Evolutionary conservation across 1,140 invertebrate species (phyloP), one percentile per base, ranked within the genome.

Genomic region (Hycleus cichorii): DNA sequence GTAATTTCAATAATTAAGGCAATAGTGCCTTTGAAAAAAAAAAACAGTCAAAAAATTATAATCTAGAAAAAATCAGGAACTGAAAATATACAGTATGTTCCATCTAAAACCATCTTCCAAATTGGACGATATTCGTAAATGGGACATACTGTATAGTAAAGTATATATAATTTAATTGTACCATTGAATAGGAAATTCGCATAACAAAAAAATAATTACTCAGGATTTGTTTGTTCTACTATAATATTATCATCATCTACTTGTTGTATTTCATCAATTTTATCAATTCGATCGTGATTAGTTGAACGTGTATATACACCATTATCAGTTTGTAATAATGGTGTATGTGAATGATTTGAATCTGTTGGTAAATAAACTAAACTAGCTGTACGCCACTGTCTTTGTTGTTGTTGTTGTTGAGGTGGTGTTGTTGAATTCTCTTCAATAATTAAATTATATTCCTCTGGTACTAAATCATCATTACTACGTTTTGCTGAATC

Each of bases 401-500:
- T 32, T 32, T 32, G 32, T 32, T 32, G 32, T 32, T 4, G 4
- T 32, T 32, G 32, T 32, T 32, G 18, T 18, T 12, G 12, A 1
- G 38, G 49, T 50, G 25, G 42, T 7, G 50, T 24, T n/a, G 47
- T 27, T 6, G 24, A 9, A 5, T 52, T 42, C 3, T 53, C 51
- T 8, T 53, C 46, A 11, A 53, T 45, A 38, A 53, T 53, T 12
- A 53, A 45, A 42, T 53, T 53, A 32, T 53, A 55, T 39, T 55
- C 52, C 39, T 62, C 60, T n/a, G 66, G 65, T 5, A 64, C 60
- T 32, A 73, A 59, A 63, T 73, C 69, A 47, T 73, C 70, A 58
- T 66, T 83, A 56, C 81, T 83, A 59, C 81, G 76, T 70, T 83
- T 83, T 18, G 81, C 83, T 24, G 83, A 85, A 66, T 86, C 84